These are phyloP conservation scores for Phrynocephalus versicolor DNA, from an alignment of 2,113 vertebrate genomes.

Conservation along the genomic window DNA sequence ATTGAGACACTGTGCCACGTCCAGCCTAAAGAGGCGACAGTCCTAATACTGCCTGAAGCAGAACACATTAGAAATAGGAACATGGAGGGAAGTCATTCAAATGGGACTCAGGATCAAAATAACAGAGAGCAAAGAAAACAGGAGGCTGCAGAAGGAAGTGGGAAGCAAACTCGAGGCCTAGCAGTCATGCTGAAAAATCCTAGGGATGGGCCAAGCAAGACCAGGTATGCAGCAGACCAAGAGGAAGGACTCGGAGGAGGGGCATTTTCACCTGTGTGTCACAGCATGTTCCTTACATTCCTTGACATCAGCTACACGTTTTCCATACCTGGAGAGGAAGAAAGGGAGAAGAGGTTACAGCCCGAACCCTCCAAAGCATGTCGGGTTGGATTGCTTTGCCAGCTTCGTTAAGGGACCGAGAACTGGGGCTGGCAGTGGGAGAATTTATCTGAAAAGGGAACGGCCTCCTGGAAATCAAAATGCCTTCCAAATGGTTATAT, in stretches of 20 bases:
- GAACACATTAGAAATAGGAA: neutral
- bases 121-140: neutral
- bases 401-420: neutral
- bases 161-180: neutral
- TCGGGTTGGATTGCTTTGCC: neutral
- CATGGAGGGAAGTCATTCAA: neutral
- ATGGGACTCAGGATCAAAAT: neutral
- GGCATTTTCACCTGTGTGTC: conserved; percentile 77
- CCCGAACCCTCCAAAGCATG: neutral
- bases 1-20: neutral
- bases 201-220: neutral
- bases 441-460: neutral
- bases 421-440: too few relatives aligned
- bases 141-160: neutral
- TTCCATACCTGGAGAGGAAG: conserved; percentile 78
- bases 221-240: neutral
- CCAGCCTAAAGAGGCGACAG: neutral
- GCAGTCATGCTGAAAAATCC: neutral
- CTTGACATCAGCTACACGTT: conserved; percentile 87
- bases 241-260: too few relatives aligned
- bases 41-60: neutral
- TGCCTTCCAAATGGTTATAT: neutral
- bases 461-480: neutral
- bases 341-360: neutral
- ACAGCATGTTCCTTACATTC: conserved; percentile 86